Evolutionary conservation across 2,113 vertebrate species (phyloP).

Genomic region (Pachyramphus minor): DNA sequence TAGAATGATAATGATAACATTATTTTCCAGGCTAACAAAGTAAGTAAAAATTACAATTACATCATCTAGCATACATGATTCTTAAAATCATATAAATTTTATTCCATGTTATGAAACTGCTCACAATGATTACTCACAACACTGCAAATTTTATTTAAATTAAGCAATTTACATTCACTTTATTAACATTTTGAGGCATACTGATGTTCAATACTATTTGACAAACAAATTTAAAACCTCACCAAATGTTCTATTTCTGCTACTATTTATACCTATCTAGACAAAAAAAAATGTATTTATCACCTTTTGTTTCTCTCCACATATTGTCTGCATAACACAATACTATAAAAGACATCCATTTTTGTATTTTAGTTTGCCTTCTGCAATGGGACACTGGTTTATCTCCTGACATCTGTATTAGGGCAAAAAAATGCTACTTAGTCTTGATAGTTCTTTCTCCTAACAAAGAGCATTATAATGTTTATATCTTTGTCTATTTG

Average conservation of each 20-base stretch:
- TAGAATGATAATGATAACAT: not conserved
- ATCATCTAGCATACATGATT: not conserved
- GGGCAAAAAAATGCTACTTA: not conserved
- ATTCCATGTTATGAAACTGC: not conserved
- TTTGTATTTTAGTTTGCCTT: not conserved
- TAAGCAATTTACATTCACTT: not conserved
- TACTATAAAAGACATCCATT: not conserved
- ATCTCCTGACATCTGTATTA: not conserved
- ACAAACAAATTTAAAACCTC: not conserved
- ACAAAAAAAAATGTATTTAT: not conserved
- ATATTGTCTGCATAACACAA: not conserved
- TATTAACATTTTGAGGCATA: not conserved
- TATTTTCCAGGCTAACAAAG: not conserved
- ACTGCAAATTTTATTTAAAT: not conserved
- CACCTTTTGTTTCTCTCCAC: slow-evolving; percentile 8
- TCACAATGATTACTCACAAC: not conserved
- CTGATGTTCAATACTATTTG: not conserved
- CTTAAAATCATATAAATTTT: not conserved
- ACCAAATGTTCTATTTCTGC: not conserved
- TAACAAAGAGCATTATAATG: not conserved
- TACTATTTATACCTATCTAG: not conserved
- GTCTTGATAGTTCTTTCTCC: not conserved
- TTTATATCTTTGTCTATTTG: not conserved
- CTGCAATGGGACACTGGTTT: not conserved
- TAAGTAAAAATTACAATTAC: not conserved